Evolutionary conservation across 2,888 invertebrate genomes (phyloP), one percentile per base, ranked within the genome.

Genomic region (Orchestes rusci): DNA sequence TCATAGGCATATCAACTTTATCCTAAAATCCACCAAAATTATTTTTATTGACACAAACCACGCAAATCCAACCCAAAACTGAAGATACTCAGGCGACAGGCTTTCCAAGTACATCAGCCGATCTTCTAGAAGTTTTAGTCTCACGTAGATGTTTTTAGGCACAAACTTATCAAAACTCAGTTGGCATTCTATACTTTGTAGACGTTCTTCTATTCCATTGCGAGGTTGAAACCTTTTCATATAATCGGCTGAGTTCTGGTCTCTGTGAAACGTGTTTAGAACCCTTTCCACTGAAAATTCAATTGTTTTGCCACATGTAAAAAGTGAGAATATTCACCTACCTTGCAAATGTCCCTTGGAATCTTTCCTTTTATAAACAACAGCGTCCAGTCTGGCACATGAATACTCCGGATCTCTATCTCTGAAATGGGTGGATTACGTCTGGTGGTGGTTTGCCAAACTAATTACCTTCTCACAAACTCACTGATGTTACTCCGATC

Each of bases 341-440:
- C 88, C 82, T 76, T 82, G 83, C 43, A 90, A 72, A 68, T 87
- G 89, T 52, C 87, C 82, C 61, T 82, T 86, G 0, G 83, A 82
- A 60, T 82, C 84, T 54, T 77, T 81, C 39, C 82, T 73, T 52
- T 77, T 80, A 3, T 81, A 72, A 47, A 87, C 75, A 53, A 79
- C 75, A 29, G 88, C 81, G 61, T 85, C 76, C 10, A 86, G 80
- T 59, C 90, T 71, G 1, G 90, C 89, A 68, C 90, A 90, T 1
- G 77, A 77, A 52, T 70, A 71, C 51, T 73, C 70, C 16, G 70
- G 70, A 43, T 73, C 71, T 35, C 66, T 64, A 48, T 58, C 58
- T 15, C 48, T 48, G 32, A 36, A 48, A 42, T 5, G n/a, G n/a
- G n/a, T n/a, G n/a, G n/a, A n/a, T n/a, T n/a, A n/a, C n/a, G n/a